These are phyloP conservation scores for Epinotia brunnichana DNA, from an alignment of 2,888 invertebrate species.

Conservation along the genomic window DNA sequence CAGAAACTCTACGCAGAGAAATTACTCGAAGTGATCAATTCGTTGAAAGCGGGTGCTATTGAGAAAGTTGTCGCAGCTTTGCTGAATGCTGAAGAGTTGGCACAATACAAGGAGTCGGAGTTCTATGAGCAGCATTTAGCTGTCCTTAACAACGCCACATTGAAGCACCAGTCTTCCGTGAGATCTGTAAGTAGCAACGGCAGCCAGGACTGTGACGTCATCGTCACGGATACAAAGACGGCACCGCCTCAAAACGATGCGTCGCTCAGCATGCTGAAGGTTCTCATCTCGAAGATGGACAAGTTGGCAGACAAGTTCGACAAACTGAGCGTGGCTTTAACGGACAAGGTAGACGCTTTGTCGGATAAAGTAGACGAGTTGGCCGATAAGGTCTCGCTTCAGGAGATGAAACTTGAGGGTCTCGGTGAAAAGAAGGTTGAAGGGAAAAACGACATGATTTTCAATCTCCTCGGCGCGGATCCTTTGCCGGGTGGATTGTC, in stretches of 20 bases:
- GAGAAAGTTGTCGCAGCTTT: constrained; percentile 59
- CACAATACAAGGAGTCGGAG: constrained; percentile 61
- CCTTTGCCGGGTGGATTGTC: not conserved
- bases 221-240: not conserved
- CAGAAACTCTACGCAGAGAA: constrained; percentile 64
- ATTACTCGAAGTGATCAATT: constrained; percentile 66
- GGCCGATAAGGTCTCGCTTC: constrained; percentile 50
- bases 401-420: constrained; percentile 54
- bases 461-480: constrained; percentile 17
- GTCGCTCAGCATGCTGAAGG: constrained; percentile 47
- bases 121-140: constrained; percentile 58
- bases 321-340: constrained; percentile 37
- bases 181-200: constrained; percentile 32
- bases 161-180: constrained; percentile 28
- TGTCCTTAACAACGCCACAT: constrained; percentile 18
- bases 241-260: constrained; percentile 8
- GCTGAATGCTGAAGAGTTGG: constrained; percentile 62
- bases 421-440: constrained; percentile 48
- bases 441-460: constrained; percentile 3
- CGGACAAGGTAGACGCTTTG: constrained; percentile 45
- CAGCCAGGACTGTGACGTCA: constrained; percentile 16
- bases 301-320: constrained; percentile 46
- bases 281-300: constrained; percentile 56
- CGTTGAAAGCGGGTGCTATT: constrained; percentile 65
- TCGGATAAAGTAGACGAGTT: constrained; percentile 51